phyloP scores from a whole-genome alignment of 2,113 vertebrate species.

The Thalassarche chlororhynchos region DNA sequence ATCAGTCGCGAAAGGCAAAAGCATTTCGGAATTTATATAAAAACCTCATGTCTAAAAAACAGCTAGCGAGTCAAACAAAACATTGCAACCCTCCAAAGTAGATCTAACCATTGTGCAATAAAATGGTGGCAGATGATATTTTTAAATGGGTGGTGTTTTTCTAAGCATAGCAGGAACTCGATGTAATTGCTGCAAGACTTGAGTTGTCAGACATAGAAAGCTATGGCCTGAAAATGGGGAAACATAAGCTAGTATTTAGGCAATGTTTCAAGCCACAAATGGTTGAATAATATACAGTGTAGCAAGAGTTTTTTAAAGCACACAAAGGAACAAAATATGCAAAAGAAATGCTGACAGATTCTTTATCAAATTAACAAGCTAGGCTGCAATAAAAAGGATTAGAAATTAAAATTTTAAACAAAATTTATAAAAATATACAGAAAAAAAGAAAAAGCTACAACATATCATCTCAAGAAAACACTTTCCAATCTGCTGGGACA shows the following conservation, averaged over 20 bases:
- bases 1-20: not conserved
- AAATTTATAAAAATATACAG: not conserved
- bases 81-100: not conserved
- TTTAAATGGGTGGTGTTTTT: constrained; percentile 16
- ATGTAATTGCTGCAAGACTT: constrained; percentile 16
- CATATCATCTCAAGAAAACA: not conserved
- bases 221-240: not conserved
- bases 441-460: not conserved
- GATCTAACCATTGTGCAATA: not conserved
- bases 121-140: constrained; percentile 3
- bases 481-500: not conserved
- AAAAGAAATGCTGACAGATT: not conserved
- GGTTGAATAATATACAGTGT: not conserved
- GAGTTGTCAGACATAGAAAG: constrained; percentile 39
- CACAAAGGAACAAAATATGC: not conserved
- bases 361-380: not conserved
- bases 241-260: constrained; percentile 30
- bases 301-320: not conserved
- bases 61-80: not conserved
- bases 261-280: constrained; percentile 49
- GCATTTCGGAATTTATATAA: not conserved
- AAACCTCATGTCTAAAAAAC: not conserved
- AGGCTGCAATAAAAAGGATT: not conserved
- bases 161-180: not conserved
- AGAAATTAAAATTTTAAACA: not conserved